Conservation (phyloP, 2,888 invertebrate species). For the Nasonia oneida region DNA sequence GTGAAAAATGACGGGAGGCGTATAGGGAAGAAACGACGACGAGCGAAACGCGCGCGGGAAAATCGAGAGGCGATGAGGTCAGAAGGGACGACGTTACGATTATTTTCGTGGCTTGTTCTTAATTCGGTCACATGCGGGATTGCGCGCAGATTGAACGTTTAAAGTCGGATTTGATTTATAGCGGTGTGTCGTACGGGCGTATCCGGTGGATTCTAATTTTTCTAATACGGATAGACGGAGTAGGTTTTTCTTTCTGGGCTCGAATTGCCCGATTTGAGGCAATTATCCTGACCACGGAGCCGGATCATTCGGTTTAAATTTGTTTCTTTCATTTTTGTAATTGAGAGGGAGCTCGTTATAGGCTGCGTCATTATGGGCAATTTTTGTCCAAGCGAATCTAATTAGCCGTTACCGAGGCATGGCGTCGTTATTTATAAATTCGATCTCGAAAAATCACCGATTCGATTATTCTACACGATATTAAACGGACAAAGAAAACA, state of each 20-base stretch:
- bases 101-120: slow-evolving; percentile 30
- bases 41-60: slow-evolving; percentile 7
- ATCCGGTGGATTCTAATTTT: slow-evolving; percentile 53
- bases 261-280: slow-evolving; percentile 26
- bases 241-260: slow-evolving; percentile 25
- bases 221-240: slow-evolving; percentile 40
- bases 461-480: background rate
- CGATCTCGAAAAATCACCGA: background rate
- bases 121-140: slow-evolving; percentile 21
- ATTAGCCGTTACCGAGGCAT: background rate
- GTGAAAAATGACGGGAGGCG: slow-evolving; percentile 54
- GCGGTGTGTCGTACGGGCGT: background rate
- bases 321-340: slow-evolving; percentile 26
- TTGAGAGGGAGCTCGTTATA: slow-evolving; percentile 14
- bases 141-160: slow-evolving; percentile 34
- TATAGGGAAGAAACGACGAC: slow-evolving; percentile 38
- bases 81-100: background rate
- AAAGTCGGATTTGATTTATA: slow-evolving; percentile 56
- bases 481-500: background rate
- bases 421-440: too few relatives aligned
- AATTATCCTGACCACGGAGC: slow-evolving; percentile 20
- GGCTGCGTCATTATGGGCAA: slow-evolving; percentile 1
- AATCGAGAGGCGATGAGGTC: background rate
- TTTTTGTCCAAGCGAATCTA: background rate
- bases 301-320: slow-evolving; percentile 35